phyloP scores from a whole-genome alignment of 1,140 invertebrate genomes.

The Drosophila cardini region DNA sequence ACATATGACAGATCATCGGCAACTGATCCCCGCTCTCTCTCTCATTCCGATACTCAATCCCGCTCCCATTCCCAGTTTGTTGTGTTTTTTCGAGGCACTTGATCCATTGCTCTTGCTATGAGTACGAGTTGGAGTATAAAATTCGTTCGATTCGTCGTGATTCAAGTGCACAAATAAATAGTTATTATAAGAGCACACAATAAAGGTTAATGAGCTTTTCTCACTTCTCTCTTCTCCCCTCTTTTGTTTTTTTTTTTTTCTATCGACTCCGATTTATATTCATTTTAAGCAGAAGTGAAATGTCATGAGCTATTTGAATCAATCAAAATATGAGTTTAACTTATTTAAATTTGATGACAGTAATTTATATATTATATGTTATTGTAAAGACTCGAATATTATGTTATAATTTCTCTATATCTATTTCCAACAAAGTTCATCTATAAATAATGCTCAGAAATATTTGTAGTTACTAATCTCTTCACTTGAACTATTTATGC shows the following conservation, averaged over 20 bases:
- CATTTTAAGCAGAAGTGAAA: slow-evolving; percentile 33
- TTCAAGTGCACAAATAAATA: slow-evolving; percentile 55
- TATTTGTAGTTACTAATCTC: no score
- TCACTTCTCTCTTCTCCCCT: slow-evolving; percentile 25
- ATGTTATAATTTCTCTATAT: no score
- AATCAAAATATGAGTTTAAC: background rate
- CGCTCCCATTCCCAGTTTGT: slow-evolving; percentile 20
- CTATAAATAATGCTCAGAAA: no score
- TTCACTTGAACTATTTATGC: background rate
- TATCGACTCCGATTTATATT: slow-evolving; percentile 13
- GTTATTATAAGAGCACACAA: slow-evolving; percentile 50
- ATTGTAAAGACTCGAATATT: no score
- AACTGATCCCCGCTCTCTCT: slow-evolving; percentile 20
- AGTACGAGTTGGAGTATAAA: background rate
- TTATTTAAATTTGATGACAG: no score
- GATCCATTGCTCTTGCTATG: slow-evolving; percentile 13
- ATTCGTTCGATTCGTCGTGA: slow-evolving; percentile 25
- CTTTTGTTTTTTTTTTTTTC: slow-evolving; percentile 16
- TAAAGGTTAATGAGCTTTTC: slow-evolving; percentile 77
- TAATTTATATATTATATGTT: background rate
- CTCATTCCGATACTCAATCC: slow-evolving; percentile 1
- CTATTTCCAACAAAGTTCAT: no score
- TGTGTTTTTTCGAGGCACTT: slow-evolving; percentile 39
- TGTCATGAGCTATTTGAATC: slow-evolving; percentile 27
- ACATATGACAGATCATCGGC: slow-evolving; percentile 71